Percentiles rank a stretch among this genome's conserved stretches.
Evolutionary conservation across 2,888 invertebrate species (phyloP).

Genomic region (Eulithis prunata): DNA sequence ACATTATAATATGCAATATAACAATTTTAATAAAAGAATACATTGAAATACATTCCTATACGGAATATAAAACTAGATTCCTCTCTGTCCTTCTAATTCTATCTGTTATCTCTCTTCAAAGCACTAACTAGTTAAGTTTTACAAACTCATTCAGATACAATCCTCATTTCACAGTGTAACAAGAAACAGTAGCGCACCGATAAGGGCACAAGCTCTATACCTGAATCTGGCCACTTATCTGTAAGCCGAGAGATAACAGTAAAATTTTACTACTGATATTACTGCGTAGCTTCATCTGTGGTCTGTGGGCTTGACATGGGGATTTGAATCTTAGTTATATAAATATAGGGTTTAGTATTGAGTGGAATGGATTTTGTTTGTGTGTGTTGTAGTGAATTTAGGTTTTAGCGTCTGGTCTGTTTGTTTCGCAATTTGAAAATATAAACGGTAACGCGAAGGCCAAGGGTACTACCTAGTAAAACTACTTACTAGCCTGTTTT

Average conservation of each 20-base stretch:
- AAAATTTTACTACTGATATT: conserved; percentile 44
- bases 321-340: neutral
- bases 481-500: neutral
- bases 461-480: conserved; percentile 12
- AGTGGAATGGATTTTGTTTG: neutral
- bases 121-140: conserved; percentile 11
- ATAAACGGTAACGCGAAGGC: conserved; percentile 10
- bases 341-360: neutral
- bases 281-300: conserved; percentile 23
- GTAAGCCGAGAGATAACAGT: conserved; percentile 43
- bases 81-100: too few species aligned
- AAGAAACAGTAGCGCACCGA: conserved; percentile 34
- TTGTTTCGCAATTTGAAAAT: conserved; percentile 17
- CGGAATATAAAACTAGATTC: too few species aligned
- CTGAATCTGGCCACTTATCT: conserved; percentile 39
- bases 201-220: conserved; percentile 31
- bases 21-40: too few species aligned
- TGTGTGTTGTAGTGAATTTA: conserved; percentile 9
- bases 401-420: neutral
- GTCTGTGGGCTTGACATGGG: neutral
- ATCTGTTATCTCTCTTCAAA: too few species aligned
- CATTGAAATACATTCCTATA: too few species aligned
- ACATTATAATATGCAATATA: too few species aligned
- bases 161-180: conserved; percentile 29
- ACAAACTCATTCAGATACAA: conserved; percentile 22